Base-by-base conservation (phyloP, 2,113 vertebrate genomes). In the Carassius auratus region DNA sequence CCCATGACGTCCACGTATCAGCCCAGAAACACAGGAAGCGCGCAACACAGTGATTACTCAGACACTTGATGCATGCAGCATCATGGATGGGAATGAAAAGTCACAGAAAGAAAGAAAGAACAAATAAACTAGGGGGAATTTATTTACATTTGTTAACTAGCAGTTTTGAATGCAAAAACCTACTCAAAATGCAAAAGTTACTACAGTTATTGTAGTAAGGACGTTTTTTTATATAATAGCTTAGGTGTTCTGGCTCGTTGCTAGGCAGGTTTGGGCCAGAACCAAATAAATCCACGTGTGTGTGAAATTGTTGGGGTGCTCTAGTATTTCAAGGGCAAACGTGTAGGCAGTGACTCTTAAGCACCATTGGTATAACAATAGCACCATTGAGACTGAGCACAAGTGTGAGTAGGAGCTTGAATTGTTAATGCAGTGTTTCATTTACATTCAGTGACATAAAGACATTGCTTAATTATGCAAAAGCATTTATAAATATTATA, bases 1-100 rank as follows among this genome's bases (percentile, higher is more conserved):
- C 77, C 62, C 33, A 74, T 79, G 81, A 85, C 83, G 66, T 78
- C 74, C 55, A 61, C 45, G 52, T 83, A 80, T 85, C 83, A 79
- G 71, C 55, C 48, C 50, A 87, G 64, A 50, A 85, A 64, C 55
- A 74, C 55, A 62, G 69, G 69, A 87, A 78, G 61, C 52, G 3
- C 13, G 5, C 13, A 42, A 55, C 66, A 38, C 36, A 73, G 7
- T 85, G 48, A 87, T 75, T 69, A 68, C 64, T 71, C 55, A 26
- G 78, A 71, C n/a, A 64, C 76, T 68, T 85, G 74, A 69, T 83
- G 76, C 4, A 74, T 85, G 14, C n/a, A 15, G 38, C 12, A 81
- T 76, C 61, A 45, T 64, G 36, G 81, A 45, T 38, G 79, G 26
- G 48, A 68, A 55, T 62, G 57, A 77, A 82, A 82, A 64, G 71